Conservation (phyloP, 2,888 invertebrate genomes). For the Tinea pellionella region DNA sequence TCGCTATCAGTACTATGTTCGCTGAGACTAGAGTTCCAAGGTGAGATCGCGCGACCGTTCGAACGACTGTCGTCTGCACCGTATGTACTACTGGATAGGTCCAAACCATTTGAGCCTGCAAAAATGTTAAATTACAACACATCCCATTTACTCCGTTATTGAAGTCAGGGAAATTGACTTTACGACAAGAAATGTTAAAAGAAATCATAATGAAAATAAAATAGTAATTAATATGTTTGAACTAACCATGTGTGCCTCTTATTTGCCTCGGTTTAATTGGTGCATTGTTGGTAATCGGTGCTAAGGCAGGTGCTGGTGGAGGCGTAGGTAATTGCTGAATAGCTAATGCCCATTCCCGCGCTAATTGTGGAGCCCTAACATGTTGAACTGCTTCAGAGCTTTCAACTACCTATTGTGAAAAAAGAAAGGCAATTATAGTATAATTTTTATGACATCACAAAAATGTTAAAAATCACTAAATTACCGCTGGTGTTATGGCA, state of each 20-base stretch:
- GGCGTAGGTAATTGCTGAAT: constrained; percentile 48
- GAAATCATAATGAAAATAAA: background rate
- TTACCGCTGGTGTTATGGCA: background rate
- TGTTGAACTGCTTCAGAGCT: background rate
- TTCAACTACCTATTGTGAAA: background rate
- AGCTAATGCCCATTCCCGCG: constrained; percentile 46
- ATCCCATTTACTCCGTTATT: too few relatives aligned
- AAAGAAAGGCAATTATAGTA: too few relatives aligned
- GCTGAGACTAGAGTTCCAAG: constrained; percentile 60
- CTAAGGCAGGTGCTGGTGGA: constrained; percentile 28
- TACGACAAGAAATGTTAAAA: background rate
- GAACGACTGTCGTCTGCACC: constrained; percentile 47
- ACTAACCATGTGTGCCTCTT: constrained; percentile 53
- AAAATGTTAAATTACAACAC: background rate
- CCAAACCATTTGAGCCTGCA: constrained; percentile 43
- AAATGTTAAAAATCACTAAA: background rate
- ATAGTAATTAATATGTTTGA: background rate
- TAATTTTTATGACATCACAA: too few relatives aligned
- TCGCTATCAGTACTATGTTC: constrained; percentile 50
- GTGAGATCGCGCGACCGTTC: constrained; percentile 45
- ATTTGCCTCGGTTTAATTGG: constrained; percentile 15
- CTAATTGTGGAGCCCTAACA: background rate
- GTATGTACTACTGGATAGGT: constrained; percentile 54
- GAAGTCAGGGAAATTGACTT: too few relatives aligned
- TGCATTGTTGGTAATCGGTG: constrained; percentile 44